phyloP scores from a whole-genome alignment of 2,888 invertebrate genomes.

The Drosophila percnosoma region DNA sequence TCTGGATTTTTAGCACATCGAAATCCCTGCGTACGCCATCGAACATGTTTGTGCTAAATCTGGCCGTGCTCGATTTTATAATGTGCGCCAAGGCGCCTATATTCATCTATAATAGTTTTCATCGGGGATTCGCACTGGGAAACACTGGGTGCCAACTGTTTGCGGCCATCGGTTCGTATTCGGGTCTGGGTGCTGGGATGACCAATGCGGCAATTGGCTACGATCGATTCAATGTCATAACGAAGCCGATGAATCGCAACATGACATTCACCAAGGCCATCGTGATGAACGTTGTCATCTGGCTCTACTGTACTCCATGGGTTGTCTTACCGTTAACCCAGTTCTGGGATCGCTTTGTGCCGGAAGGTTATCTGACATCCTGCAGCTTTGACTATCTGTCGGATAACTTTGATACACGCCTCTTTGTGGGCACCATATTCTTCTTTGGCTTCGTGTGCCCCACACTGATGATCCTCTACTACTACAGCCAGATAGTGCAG shows the following conservation, averaged over 20 bases:
- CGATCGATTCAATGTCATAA: constrained; percentile 91
- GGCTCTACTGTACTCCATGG: constrained; percentile 93
- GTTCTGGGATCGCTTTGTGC: constrained; percentile 93
- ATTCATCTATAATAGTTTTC: constrained; percentile 93
- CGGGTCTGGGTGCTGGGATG: constrained; percentile 91
- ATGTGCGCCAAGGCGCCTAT: constrained; percentile 95
- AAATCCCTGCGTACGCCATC: constrained; percentile 87
- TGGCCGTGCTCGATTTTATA: constrained; percentile 92
- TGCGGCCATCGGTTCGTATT: constrained; percentile 90
- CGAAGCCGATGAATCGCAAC: constrained; percentile 92
- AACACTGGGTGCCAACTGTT: constrained; percentile 91
- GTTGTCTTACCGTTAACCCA: constrained; percentile 91
- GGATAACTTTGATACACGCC: constrained; percentile 90
- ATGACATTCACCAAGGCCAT: constrained; percentile 91
- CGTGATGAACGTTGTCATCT: constrained; percentile 89
- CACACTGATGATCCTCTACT: constrained; percentile 91
- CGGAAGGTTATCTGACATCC: constrained; percentile 95
- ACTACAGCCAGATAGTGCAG: constrained; percentile 92
- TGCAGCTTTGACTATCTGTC: constrained; percentile 93
- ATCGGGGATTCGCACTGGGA: constrained; percentile 91
- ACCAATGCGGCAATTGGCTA: constrained; percentile 94
- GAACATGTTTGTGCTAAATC: constrained; percentile 92
- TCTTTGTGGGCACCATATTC: constrained; percentile 92
- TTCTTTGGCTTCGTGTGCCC: constrained; percentile 91
- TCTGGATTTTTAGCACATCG: constrained; percentile 87